phyloP scores from a whole-genome alignment of 2,797 vertebrate genomes.

The Fundulus diaphanus region DNA sequence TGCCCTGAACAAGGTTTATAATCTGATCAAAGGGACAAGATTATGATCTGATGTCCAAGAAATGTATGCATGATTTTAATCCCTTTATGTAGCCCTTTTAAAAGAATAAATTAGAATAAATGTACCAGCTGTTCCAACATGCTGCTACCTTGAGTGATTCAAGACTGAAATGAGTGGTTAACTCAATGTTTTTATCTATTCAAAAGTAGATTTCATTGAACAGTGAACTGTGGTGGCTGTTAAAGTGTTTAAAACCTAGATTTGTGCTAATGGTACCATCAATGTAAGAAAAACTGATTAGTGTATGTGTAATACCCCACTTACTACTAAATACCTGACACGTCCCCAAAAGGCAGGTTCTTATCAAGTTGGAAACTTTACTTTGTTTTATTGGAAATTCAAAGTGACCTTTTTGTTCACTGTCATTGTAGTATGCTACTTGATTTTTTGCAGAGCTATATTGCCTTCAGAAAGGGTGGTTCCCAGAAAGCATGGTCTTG shows the following conservation, averaged over 20 bases:
- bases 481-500: constrained; percentile 8
- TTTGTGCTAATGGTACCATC: background rate
- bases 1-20: background rate
- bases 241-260: background rate
- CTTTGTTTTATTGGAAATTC: background rate
- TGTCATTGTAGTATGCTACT: background rate
- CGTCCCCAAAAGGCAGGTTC: background rate
- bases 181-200: background rate
- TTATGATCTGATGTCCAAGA: background rate
- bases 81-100: background rate
- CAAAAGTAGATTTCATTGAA: background rate
- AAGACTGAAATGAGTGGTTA: background rate
- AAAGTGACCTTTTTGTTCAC: background rate
- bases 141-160: background rate
- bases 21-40: background rate
- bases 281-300: background rate
- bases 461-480: constrained; percentile 6
- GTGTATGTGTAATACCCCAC: background rate
- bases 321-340: background rate
- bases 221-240: background rate
- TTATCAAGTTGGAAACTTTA: background rate
- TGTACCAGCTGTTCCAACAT: background rate
- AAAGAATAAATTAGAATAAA: background rate
- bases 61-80: background rate
- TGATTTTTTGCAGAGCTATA: background rate